Evolutionary conservation across 2,113 vertebrate species (phyloP).

Genomic region (Neodon shergylaensis): DNA sequence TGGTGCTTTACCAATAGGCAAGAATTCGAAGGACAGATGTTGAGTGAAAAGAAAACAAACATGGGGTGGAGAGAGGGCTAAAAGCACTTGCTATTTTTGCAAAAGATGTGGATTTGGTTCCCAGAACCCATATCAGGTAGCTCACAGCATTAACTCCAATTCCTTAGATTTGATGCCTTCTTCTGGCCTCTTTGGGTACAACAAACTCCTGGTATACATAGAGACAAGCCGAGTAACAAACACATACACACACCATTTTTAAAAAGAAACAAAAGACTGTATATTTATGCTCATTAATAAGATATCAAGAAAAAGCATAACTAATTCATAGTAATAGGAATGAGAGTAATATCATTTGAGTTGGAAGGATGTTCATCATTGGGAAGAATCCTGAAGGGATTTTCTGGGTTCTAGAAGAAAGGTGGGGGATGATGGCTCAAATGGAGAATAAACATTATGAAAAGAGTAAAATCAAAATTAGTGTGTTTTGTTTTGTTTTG

Average conservation of each 20-base stretch:
- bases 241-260: background rate
- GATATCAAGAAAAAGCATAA: background rate
- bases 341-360: background rate
- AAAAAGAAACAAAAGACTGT: background rate
- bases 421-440: background rate
- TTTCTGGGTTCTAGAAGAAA: background rate
- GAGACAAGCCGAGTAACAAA: background rate
- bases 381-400: background rate
- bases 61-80: background rate
- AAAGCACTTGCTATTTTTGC: background rate
- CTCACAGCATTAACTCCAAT: background rate
- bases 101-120: background rate
- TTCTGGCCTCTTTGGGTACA: background rate
- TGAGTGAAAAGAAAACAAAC: background rate
- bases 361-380: background rate
- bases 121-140: background rate
- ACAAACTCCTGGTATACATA: background rate
- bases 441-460: background rate
- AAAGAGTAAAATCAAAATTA: slow-evolving; percentile 3
- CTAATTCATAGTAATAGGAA: background rate
- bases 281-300: background rate
- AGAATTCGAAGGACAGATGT: background rate
- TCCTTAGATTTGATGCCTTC: background rate
- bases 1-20: background rate
- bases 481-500: background rate